Base-by-base conservation (phyloP, 30 jellyfish, hydroid and myxozoan species). In the Cassiopea andromeda region DNA sequence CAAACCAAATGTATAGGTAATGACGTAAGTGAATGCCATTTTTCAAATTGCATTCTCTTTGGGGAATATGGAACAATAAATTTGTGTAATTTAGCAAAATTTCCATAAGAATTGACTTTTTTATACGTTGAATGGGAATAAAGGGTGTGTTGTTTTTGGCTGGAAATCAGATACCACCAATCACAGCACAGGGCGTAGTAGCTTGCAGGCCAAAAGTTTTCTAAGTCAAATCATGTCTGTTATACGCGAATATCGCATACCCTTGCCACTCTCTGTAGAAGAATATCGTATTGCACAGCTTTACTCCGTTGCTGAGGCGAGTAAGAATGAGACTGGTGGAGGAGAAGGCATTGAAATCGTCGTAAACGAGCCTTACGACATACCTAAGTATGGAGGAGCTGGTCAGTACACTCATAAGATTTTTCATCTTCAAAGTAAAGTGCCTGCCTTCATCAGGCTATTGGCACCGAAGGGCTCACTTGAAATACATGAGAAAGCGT, bases 271-370 rank as follows among this genome's bases (percentile, higher is more conserved):
- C 60, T 83, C 98, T 3, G 99, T 97, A 17, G 98, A 93, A 1
- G 99, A 97, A 71, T 97, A 97, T 80, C 97, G 87, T 14, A 91
- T 93, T n/a, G 99, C 97, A 46, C 99, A 97, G 90, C 97, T 97
- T 43, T 97, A 97, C 87, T 90, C 97, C 27, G 99, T 97, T 80
- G 99, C 99, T 58, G 99, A 97, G 71, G 99, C 98, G 13, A 90
- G 98, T 66, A 97, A 97, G 82, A 97, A 97, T 84, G 98, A 97
- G 64, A 97, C 99, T 44, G 98, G 98, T 43, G 99, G 98, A 0
- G 99, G 99, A n/a, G 99, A 97, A 47, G 99, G 99, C 16, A 90
- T 97, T 1, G 97, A 88, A 78, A 97, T 97, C 38, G 91, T 93
- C 58, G 69, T 12, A 5, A 97, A 97, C 48, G 94, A 90, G 58